Percentiles rank a stretch among this genome's conserved stretches.
phyloP scores from a whole-genome alignment of 2,888 invertebrate genomes.

The Microplitis manilae region DNA sequence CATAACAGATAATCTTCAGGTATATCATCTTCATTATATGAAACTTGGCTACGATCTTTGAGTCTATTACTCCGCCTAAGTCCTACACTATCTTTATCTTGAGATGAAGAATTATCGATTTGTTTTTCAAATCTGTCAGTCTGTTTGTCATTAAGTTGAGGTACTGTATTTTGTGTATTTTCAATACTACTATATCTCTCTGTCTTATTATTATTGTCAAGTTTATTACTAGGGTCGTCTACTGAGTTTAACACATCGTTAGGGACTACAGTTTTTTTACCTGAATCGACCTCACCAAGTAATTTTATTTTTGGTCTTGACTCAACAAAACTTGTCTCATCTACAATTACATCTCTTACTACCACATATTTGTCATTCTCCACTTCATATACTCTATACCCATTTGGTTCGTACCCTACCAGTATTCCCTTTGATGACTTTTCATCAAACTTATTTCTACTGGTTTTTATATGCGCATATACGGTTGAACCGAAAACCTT shows the following conservation, averaged over 20 bases:
- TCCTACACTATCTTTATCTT: too few species aligned
- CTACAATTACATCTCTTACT: slow-evolving; percentile 40
- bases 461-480: slow-evolving; percentile 43
- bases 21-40: too few species aligned
- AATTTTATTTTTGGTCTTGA: slow-evolving; percentile 28
- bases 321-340: slow-evolving; percentile 38
- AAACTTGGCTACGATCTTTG: too few species aligned
- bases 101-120: too few species aligned
- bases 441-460: slow-evolving; percentile 42
- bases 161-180: too few species aligned
- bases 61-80: too few species aligned
- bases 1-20: too few species aligned
- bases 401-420: slow-evolving; percentile 45
- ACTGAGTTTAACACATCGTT: slow-evolving; percentile 19
- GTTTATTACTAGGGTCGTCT: background rate
- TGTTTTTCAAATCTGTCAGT: too few species aligned
- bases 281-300: slow-evolving; percentile 16
- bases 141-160: too few species aligned
- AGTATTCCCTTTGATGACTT: slow-evolving; percentile 43
- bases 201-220: too few species aligned
- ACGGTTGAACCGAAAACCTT: slow-evolving; percentile 45
- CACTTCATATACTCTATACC: slow-evolving; percentile 41
- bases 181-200: too few species aligned
- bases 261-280: background rate
- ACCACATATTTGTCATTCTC: slow-evolving; percentile 34